phyloP scores from a whole-genome alignment of 1,140 invertebrate species.

The Drosophila parabipectinata region DNA sequence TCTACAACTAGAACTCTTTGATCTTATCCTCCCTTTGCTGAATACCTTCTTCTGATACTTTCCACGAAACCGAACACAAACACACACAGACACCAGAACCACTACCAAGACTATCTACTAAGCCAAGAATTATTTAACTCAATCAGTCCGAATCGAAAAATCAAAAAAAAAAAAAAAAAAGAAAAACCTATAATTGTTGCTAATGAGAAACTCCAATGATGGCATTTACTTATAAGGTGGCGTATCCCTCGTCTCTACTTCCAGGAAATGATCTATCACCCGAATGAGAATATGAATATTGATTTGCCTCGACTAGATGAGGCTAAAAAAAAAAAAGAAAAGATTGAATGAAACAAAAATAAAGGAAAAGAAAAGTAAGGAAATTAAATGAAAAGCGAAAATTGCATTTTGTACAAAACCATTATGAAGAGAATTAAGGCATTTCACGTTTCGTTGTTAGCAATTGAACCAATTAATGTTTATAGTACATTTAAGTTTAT shows the following conservation, averaged over 20 bases:
- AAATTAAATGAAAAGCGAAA: constrained; percentile 24
- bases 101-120: constrained; percentile 41
- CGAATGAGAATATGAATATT: constrained; percentile 16
- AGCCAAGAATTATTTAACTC: constrained; percentile 75
- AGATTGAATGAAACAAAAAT: background rate
- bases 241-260: constrained; percentile 54
- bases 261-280: constrained; percentile 41
- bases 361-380: constrained; percentile 1
- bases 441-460: constrained; percentile 45
- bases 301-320: constrained; percentile 48
- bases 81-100: background rate
- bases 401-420: constrained; percentile 70
- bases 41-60: constrained; percentile 64
- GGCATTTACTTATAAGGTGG: constrained; percentile 71
- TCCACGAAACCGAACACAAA: constrained; percentile 19
- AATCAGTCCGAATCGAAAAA: constrained; percentile 54
- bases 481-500: constrained; percentile 68
- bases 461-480: constrained; percentile 63
- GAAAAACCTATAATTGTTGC: constrained; percentile 45
- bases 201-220: constrained; percentile 72
- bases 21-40: constrained; percentile 55
- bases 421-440: constrained; percentile 32
- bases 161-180: constrained; percentile 21
- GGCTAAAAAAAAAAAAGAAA: constrained; percentile 35
- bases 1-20: constrained; percentile 46